A percentile compares a stretch with the other conserved stretches of the same genome.
Evolutionary conservation across 1,140 invertebrate species (phyloP).

Genomic region (Colletes latitarsis): DNA sequence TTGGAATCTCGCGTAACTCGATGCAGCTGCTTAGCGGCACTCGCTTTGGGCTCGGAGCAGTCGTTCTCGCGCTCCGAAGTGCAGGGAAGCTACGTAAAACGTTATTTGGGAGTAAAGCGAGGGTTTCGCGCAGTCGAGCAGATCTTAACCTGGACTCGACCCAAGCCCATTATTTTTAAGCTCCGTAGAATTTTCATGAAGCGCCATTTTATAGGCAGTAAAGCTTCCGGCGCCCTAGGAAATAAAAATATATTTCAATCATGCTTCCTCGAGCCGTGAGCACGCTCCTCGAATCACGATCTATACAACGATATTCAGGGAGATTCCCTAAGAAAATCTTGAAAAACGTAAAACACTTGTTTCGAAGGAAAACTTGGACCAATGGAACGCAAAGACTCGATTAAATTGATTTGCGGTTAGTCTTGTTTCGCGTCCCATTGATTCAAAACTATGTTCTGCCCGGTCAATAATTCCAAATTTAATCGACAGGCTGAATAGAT

Average conservation of each 20-base stretch:
- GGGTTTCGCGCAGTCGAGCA: neutral
- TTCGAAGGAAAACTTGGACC: too few species aligned
- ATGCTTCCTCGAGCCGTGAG: neutral
- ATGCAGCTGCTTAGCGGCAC: neutral
- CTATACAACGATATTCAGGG: too few species aligned
- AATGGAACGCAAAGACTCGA: too few species aligned
- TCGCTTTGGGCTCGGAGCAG: neutral
- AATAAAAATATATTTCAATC: constrained; percentile 5
- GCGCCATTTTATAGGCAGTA: constrained; percentile 3
- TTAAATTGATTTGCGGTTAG: too few species aligned
- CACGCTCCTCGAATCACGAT: too few species aligned
- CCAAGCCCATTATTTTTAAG: constrained; percentile 9
- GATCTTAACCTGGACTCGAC: constrained; percentile 4
- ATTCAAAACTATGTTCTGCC: neutral
- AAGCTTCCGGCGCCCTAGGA: neutral
- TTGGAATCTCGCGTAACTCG: neutral
- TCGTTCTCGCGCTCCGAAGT: neutral
- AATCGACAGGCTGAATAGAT: neutral
- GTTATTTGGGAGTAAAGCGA: constrained; percentile 6
- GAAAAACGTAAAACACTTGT: too few species aligned
- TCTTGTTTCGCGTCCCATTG: too few species aligned
- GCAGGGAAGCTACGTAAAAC: neutral
- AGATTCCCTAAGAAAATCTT: too few species aligned
- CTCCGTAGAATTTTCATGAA: neutral
- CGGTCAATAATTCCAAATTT: neutral